A percentile compares a stretch with the other conserved stretches of the same genome.
These are phyloP conservation scores for Machimus atricapillus DNA, from an alignment of 2,888 invertebrate genomes.

Conservation along the genomic window DNA sequence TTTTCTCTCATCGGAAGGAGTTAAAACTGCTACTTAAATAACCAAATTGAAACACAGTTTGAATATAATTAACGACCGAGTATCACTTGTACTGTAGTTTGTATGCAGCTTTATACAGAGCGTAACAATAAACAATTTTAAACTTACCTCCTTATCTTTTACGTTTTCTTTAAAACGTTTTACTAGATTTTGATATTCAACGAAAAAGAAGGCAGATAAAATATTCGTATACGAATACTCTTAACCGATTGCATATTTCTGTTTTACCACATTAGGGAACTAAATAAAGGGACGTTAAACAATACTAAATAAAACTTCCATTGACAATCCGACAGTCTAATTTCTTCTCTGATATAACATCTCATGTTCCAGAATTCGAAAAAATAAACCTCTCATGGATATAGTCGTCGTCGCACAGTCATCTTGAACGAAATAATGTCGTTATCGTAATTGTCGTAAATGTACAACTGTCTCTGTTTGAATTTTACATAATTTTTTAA, in stretches of 20 bases:
- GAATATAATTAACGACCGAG: too few relatives aligned
- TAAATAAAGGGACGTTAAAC: background rate
- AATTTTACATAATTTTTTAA: slow-evolving; percentile 29
- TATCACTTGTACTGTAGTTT: background rate
- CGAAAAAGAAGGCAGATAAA: too few relatives aligned
- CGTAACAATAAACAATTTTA: background rate
- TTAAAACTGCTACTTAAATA: too few relatives aligned
- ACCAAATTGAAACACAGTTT: too few relatives aligned
- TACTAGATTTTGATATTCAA: background rate
- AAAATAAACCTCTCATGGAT: background rate
- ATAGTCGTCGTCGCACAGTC: background rate
- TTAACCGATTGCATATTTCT: background rate
- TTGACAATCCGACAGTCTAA: background rate
- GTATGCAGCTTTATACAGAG: background rate
- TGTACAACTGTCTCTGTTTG: slow-evolving; percentile 6
- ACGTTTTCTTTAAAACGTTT: background rate
- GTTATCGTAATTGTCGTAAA: background rate
- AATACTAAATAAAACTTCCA: background rate
- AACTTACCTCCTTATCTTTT: background rate
- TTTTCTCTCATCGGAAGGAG: too few relatives aligned
- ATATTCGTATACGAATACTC: background rate
- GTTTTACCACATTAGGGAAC: background rate
- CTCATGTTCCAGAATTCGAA: background rate
- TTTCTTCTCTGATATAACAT: background rate
- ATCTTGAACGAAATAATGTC: background rate